These are phyloP conservation scores for Apamea crenata DNA, from an alignment of 2,888 invertebrate genomes.

Conservation along the genomic window DNA sequence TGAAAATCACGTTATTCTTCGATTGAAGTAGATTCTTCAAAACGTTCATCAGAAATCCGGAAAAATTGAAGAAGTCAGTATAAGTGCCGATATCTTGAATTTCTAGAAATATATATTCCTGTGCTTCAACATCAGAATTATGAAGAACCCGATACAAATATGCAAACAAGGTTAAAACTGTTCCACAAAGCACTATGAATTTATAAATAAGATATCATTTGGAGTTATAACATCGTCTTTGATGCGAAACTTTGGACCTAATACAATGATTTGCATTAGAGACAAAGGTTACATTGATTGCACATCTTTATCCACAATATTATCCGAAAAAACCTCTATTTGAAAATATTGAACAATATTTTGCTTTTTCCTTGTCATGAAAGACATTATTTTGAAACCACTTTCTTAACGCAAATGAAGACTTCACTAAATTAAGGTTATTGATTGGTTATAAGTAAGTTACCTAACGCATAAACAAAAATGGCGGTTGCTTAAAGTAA, in stretches of 20 bases:
- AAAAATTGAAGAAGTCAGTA: constrained; percentile 10
- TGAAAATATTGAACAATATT: background rate
- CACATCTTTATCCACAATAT: constrained; percentile 19
- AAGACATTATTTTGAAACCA: background rate
- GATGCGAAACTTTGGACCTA: constrained; percentile 18
- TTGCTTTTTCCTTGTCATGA: background rate
- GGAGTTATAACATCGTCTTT: background rate
- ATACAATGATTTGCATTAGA: background rate
- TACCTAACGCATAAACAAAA: background rate
- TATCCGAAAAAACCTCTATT: background rate
- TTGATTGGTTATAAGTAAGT: background rate
- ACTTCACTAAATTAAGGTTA: background rate
- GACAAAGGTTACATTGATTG: constrained; percentile 10
- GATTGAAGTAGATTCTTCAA: background rate
- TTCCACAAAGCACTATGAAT: constrained; percentile 13
- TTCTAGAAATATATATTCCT: background rate
- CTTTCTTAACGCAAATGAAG: background rate
- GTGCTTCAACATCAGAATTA: background rate
- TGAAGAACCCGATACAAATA: background rate
- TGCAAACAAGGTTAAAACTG: background rate
- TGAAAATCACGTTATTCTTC: background rate
- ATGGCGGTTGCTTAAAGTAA: background rate
- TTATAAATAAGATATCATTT: constrained; percentile 16
- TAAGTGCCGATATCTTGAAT: background rate
- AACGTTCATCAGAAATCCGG: background rate